phyloP scores from a whole-genome alignment of 2,797 vertebrate species.

The Eulemur rubriventer region DNA sequence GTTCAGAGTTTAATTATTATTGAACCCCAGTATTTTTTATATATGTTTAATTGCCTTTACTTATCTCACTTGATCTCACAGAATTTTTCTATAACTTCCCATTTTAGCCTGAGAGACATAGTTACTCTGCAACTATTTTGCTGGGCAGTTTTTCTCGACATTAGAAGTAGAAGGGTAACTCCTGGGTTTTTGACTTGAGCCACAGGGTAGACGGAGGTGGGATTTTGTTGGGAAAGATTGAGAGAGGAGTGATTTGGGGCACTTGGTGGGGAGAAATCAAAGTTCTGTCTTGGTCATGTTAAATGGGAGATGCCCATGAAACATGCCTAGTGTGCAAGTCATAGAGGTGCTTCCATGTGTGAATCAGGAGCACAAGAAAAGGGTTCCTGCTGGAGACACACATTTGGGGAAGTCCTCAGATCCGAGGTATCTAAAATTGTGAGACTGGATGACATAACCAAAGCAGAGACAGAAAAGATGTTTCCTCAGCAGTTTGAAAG shows the following conservation, averaged over 20 bases:
- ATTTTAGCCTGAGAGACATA: background rate
- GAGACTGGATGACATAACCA: background rate
- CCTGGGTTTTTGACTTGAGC: background rate
- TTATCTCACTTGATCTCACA: background rate
- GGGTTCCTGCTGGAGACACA: background rate
- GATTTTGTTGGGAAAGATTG: background rate
- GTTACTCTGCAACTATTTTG: background rate
- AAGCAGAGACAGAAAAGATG: background rate
- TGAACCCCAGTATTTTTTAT: background rate
- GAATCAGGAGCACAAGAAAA: background rate
- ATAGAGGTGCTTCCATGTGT: background rate
- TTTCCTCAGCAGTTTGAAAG: background rate
- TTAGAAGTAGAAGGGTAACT: background rate
- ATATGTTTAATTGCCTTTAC: background rate
- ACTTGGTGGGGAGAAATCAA: background rate
- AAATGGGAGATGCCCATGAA: background rate
- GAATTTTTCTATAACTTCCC: background rate
- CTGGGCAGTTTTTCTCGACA: background rate
- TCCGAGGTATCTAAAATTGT: background rate
- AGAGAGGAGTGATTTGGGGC: background rate
- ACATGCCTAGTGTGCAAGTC: background rate
- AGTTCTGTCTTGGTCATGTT: background rate
- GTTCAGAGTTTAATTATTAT: background rate
- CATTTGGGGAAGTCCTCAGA: background rate
- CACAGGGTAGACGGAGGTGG: background rate